Evolutionary conservation across 2,888 invertebrate species (phyloP).

Genomic region (Nephrotoma flavescens): DNA sequence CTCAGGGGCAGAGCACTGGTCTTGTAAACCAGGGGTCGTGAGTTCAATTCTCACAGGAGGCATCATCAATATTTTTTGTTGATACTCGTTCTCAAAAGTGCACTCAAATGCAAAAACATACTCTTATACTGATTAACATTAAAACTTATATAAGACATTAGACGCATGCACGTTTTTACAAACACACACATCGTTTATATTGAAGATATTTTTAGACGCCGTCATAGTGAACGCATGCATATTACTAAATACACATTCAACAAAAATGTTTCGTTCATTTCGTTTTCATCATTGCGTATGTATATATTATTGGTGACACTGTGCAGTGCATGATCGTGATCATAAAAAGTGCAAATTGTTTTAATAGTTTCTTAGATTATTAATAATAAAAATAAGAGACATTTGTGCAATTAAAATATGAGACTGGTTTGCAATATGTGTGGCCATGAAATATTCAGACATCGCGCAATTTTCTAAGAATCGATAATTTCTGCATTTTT

Average conservation of each 20-base stretch:
- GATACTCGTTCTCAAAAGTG: too few species aligned
- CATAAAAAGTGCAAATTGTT: background rate
- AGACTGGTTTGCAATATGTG: background rate
- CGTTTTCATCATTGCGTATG: too few species aligned
- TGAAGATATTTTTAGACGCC: background rate
- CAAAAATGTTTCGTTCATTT: too few species aligned
- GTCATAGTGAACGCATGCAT: background rate
- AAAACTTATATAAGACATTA: too few species aligned
- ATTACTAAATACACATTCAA: background rate
- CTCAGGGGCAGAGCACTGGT: conserved; percentile 23
- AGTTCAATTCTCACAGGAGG: background rate
- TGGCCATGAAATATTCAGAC: background rate
- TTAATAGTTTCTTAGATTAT: background rate
- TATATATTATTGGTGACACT: background rate
- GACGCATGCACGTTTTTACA: background rate
- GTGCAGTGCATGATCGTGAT: background rate
- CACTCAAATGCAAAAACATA: too few species aligned
- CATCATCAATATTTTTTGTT: background rate
- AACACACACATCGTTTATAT: background rate
- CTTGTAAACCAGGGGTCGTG: conserved; percentile 16
- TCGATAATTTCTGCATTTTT: background rate
- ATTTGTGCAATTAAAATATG: background rate
- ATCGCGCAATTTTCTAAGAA: background rate
- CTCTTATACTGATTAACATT: too few species aligned
- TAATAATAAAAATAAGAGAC: background rate